Base-by-base conservation (phyloP, 1,140 invertebrate genomes). In the Sitophilus oryzae region DNA sequence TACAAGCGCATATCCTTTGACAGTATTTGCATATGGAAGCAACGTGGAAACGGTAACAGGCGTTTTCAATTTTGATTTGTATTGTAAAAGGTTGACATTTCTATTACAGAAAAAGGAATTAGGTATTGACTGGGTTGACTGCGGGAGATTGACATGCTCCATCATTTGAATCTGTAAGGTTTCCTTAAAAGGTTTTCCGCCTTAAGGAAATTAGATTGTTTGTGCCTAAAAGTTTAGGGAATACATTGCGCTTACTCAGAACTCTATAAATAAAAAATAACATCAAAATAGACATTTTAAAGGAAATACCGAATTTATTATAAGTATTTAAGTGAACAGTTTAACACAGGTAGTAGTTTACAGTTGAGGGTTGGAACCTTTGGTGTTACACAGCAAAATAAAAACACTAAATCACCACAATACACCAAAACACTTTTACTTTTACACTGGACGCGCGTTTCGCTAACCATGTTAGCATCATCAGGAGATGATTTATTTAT, bases 181-280 rank as follows among this genome's bases (percentile, higher is more conserved):
- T 46, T 11, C 18, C 16, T 48, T n/a, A 48, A 48, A 48, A 37
- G 46, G 46, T 48, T 30, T 38, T 37, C 20, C 14, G 18, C 16
- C 38, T 48, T 14, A 46, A 34, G 22, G 19, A 46, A 46, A 46
- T 23, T 25, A 25, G 19, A 10, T 22, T 20, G 19, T 47, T 34
- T 34, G 35, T 11, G 14, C 35, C 35, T 14, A 19, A 30, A 47
- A 47, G 23, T 47, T 47, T 34, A 21, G 23, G 6, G 14, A 40
- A 40, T 6, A 8, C 11, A 40, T 15, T 40, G 11, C 16, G 11
- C 14, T 9, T 8, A 42, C 8, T 19, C 15, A 42, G 21, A 42
- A 5, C 18, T 42, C 21, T 11, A 42, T 20, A 9, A 42, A 20
- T 42, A 8, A 37, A 37, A 37, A n/a, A 14, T 37, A 4, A 37